A percentile compares a stretch with the other conserved stretches of the same genome.
phyloP scores from a whole-genome alignment of 2,113 vertebrate genomes.

The Oplegnathus fasciatus region DNA sequence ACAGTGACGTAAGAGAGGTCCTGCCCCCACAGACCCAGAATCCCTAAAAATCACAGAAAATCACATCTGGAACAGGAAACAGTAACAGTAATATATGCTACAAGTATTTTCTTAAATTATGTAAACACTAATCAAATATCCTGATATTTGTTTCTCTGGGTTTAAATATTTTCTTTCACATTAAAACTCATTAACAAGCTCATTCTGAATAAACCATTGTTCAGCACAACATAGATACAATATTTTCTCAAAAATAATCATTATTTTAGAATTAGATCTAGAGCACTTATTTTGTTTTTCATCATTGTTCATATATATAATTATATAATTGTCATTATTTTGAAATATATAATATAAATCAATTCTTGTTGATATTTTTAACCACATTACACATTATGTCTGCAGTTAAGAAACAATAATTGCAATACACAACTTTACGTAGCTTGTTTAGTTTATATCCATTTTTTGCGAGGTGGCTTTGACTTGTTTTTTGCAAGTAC shows the following conservation, averaged over 20 bases:
- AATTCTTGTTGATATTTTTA: background rate
- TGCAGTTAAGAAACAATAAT: background rate
- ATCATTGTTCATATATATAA: background rate
- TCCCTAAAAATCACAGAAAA: slow-evolving; percentile 43
- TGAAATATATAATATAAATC: background rate
- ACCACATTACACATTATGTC: too few relatives aligned
- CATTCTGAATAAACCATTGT: background rate
- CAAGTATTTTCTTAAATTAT: background rate
- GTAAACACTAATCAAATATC: background rate
- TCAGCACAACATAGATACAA: background rate
- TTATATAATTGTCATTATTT: background rate
- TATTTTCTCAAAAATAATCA: background rate
- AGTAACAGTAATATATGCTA: background rate
- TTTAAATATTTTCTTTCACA: background rate
- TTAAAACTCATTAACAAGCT: background rate
- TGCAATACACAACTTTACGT: background rate
- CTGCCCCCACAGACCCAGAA: slow-evolving; percentile 12
- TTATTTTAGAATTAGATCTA: background rate
- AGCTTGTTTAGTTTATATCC: background rate
- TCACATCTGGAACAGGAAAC: background rate
- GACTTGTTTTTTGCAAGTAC: background rate
- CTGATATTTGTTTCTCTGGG: background rate
- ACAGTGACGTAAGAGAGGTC: slow-evolving; percentile 53
- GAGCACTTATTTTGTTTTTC: background rate
- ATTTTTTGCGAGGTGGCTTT: background rate